phyloP scores from a whole-genome alignment of 2,888 invertebrate species.

The Drosophila kambysellisi region DNA sequence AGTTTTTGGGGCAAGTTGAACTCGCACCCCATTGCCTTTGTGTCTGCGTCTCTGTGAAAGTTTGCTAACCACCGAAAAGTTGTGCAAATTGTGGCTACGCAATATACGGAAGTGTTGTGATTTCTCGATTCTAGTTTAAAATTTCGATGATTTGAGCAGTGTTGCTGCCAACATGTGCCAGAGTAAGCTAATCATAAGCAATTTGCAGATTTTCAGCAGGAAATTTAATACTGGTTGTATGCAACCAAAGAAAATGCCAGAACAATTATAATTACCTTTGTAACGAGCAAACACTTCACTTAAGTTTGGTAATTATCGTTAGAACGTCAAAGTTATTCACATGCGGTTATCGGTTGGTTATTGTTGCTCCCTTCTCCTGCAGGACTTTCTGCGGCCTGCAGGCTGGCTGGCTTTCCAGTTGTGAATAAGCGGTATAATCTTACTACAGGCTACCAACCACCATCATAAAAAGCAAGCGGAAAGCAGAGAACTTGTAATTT shows the following conservation, averaged over 20 bases:
- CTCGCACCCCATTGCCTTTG: conserved; percentile 1
- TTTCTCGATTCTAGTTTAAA: conserved; percentile 71
- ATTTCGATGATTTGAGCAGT: conserved; percentile 61
- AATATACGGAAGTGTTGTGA: conserved; percentile 66
- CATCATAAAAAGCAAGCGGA: not conserved
- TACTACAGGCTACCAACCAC: conserved; percentile 10
- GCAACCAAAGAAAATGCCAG: conserved; percentile 10
- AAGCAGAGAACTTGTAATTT: conserved; percentile 11
- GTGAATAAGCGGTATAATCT: conserved; percentile 11
- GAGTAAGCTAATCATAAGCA: conserved; percentile 57
- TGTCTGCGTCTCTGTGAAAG: conserved; percentile 49
- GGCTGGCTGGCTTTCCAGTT: conserved; percentile 12
- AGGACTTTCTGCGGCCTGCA: conserved; percentile 2
- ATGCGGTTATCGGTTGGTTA: conserved; percentile 14
- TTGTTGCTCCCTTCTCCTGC: conserved; percentile 5
- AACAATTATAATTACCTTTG: not conserved
- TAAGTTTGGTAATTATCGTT: conserved; percentile 46
- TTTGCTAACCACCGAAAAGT: conserved; percentile 77
- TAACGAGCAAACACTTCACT: not conserved
- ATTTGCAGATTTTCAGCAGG: conserved; percentile 26
- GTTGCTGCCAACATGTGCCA: conserved; percentile 20
- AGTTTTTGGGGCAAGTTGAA: conserved; percentile 62
- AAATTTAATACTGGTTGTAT: conserved; percentile 28
- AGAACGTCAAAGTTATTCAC: conserved; percentile 46
- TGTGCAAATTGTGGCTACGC: conserved; percentile 74